Evolutionary conservation across 2,888 invertebrate genomes (phyloP).

Genomic region (Anticlea derivata): DNA sequence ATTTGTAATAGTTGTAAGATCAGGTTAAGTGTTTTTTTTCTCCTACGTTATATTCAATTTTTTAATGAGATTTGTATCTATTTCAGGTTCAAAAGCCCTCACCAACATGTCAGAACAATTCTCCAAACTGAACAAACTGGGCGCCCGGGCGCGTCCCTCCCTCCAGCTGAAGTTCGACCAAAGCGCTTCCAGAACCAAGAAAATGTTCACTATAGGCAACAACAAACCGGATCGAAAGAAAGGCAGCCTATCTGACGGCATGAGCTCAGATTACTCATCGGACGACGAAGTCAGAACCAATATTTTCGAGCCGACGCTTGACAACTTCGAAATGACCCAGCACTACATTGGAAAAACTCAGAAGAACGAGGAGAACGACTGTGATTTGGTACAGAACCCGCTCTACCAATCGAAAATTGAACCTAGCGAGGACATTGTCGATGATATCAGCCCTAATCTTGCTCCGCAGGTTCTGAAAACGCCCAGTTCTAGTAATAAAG

Average conservation of each 20-base stretch:
- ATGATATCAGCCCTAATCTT: slow-evolving; percentile 74
- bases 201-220: slow-evolving; percentile 80
- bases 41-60: no score
- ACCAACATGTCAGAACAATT: slow-evolving; percentile 94
- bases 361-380: slow-evolving; percentile 65
- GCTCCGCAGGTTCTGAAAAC: slow-evolving; percentile 61
- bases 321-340: slow-evolving; percentile 78
- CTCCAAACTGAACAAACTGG: slow-evolving; percentile 90
- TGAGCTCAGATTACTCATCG: slow-evolving; percentile 80
- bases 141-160: slow-evolving; percentile 81
- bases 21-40: no score
- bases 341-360: slow-evolving; percentile 71
- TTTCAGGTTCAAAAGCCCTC: slow-evolving; percentile 91
- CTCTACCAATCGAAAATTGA: slow-evolving; percentile 78
- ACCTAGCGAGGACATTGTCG: slow-evolving; percentile 72
- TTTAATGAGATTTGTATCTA: neutral
- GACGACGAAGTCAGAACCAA: slow-evolving; percentile 80
- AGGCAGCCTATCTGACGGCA: slow-evolving; percentile 87
- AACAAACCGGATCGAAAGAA: slow-evolving; percentile 81
- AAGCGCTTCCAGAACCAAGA: slow-evolving; percentile 67
- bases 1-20: no score
- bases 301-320: slow-evolving; percentile 77
- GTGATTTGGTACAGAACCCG: slow-evolving; percentile 75
- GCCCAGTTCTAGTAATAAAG: slow-evolving; percentile 61
- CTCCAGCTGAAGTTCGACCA: slow-evolving; percentile 79